Evolutionary conservation across 2,113 vertebrate genomes (phyloP), one percentile per base, ranked within the genome.

Genomic region (Periophthalmodon schlosseri): DNA sequence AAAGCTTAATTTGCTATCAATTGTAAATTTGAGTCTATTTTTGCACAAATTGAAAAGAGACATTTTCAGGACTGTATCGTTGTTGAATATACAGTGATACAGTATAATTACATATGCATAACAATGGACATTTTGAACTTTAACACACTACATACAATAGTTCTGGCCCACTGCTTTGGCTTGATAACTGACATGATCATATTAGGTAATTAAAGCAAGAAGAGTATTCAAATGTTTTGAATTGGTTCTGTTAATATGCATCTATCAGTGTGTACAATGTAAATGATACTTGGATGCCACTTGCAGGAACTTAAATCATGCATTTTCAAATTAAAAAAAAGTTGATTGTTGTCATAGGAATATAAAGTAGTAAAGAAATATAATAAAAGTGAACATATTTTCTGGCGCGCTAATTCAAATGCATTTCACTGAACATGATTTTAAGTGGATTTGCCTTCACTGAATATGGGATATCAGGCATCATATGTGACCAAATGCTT

Each of bases 21-120:
- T 91, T 92, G 91, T 93, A 91, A 85, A 87, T 92, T 92, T 92
- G 90, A 95, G 93, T 92, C 92, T 92, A 92, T 93, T 94, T 91
- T 94, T 95, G 95, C 95, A 95, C 94, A 89, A 85, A 95, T 92
- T 89, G 80, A 91, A 89, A 60, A 87, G 79, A 84, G 92, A 91
- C 84, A 82, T 78, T 79, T 90, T 92, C 84, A 77, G 92, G 72
- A 88, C 91, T 60, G 76, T 73, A 82, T 91, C 84, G 88, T 86
- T 18, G 88, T 75, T 71, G 47, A 68, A 79, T 60, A 12, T 49
- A 68, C 68, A 28, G 28, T 28, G 28, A 28, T 28, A 28, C 28
- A 28, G 28, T 28, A 28, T 28, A 28, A 28, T 28, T 28, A 63
- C 44, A 74, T 23, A 58, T 44, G 61, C 65, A 71, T 70, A 13